Evolutionary conservation across 2,888 invertebrate species (phyloP), one percentile per base, ranked within the genome.

Genomic region (Sabatieria punctata): DNA sequence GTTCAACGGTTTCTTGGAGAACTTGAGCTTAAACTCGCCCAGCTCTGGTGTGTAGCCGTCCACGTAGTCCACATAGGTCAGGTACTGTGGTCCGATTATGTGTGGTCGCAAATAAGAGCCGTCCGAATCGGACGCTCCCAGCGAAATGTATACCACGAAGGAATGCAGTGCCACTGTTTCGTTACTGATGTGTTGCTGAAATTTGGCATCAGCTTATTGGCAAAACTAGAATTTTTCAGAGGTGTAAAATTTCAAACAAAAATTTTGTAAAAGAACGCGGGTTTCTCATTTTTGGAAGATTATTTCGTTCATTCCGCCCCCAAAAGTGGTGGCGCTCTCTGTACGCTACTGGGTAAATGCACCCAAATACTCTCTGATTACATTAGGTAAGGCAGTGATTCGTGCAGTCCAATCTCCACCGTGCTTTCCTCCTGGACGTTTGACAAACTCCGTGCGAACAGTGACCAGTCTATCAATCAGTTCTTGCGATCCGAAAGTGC

Each of bases 381-480:
- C 76, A 63, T 70, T 66, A 44, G 74, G 67, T 47, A 71, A 70
- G 1, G 80, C 78, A 45, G 74, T 71, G 43, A 95, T 77, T 54
- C 85, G 74, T 1, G 82, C 82, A 0, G 86, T 85, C 91, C 93
- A 93, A 59, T 89, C 88, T 0, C 89, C 89, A 1, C 89, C 89
- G 60, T 80, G 76, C 27, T 75, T 70, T 1, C 84, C 85, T 1
- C 80, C 81, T 0, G 75, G 71, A 43, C 77, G 76, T 71, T 93
- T 93, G 0, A 95, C 77, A 67, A 89, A 93, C 1, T 83, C 81
- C 0, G 91, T 91, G 49, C 75, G 76, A 37, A 52, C 19, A 18
- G 74, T 71, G 56, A 82, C 79, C 0, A 79, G 77, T 1, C 77
- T 75, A 61, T 97, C 97, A 1, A 76, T 69, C 46, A 95, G 82